Evolutionary conservation across 2,797 vertebrate species (phyloP).

Genomic region (Cirrhinus mrigala): DNA sequence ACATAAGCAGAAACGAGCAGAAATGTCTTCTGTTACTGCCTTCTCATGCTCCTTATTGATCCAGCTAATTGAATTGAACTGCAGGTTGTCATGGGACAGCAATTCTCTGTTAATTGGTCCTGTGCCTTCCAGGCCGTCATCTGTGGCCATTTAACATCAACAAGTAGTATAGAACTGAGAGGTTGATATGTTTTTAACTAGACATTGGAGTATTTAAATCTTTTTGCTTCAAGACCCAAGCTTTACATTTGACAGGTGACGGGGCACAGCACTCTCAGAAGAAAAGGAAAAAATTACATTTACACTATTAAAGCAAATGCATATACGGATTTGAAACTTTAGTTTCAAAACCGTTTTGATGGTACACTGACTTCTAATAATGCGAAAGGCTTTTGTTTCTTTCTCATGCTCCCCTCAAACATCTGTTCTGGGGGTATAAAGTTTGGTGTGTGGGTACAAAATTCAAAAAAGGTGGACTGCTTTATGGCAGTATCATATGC

Average conservation of each 20-base stretch:
- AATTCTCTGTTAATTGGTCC: slow-evolving; percentile 31
- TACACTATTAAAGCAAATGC: not conserved
- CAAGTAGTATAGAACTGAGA: not conserved
- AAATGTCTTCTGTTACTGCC: slow-evolving; percentile 45
- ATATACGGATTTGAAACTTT: not conserved
- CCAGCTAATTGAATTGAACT: slow-evolving; percentile 44
- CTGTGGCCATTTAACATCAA: slow-evolving; percentile 18
- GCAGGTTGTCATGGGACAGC: slow-evolving; percentile 35
- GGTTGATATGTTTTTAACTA: slow-evolving; percentile 12
- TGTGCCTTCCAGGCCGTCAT: slow-evolving; percentile 25
- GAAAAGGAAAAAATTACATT: not conserved
- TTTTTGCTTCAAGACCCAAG: not conserved
- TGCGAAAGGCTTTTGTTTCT: not conserved
- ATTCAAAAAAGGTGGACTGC: too few relatives aligned
- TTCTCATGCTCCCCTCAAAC: not conserved
- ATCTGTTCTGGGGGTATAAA: not conserved
- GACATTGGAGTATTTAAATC: not conserved
- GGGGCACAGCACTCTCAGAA: not conserved
- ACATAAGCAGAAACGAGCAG: slow-evolving; percentile 15
- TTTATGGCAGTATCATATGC: too few relatives aligned
- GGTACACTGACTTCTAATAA: not conserved
- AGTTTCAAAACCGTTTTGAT: not conserved
- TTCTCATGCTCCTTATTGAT: slow-evolving; percentile 39
- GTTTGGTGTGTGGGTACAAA: too few relatives aligned
- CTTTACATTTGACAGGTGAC: not conserved